These are phyloP conservation scores for Melierax canorus DNA, from an alignment of 2,113 vertebrate genomes.

Conservation along the genomic window DNA sequence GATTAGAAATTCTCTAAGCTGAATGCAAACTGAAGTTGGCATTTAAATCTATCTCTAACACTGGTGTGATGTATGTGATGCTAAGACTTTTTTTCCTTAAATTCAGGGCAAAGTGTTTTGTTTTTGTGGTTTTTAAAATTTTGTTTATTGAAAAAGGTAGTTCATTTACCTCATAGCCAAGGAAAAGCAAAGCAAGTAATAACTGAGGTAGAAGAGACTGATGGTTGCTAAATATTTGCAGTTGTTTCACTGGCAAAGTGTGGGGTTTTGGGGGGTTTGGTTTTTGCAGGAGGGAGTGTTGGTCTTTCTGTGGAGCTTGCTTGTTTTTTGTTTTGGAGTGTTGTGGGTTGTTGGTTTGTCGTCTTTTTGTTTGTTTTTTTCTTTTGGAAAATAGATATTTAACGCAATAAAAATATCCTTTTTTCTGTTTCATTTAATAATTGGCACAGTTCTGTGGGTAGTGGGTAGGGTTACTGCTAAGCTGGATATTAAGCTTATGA, in stretches of 20 bases:
- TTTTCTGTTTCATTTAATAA: neutral
- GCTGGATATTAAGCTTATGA: neutral
- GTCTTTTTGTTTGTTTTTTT: neutral
- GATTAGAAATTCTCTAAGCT: neutral
- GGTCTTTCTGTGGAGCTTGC: neutral
- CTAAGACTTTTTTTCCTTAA: neutral
- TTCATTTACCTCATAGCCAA: neutral
- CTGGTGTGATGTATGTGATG: neutral
- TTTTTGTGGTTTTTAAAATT: neutral
- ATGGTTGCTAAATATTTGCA: neutral
- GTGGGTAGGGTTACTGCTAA: neutral
- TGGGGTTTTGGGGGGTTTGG: fast-evolving
- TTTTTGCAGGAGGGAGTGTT: fast-evolving
- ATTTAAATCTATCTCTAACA: neutral
- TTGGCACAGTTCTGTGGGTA: neutral
- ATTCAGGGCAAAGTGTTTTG: neutral
- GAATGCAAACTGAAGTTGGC: neutral
- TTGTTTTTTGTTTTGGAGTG: neutral
- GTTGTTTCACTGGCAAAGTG: neutral
- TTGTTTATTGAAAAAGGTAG: neutral
- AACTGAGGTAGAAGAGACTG: neutral
- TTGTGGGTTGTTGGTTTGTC: neutral
- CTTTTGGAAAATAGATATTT: neutral
- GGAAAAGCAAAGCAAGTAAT: neutral
- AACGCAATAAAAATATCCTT: neutral